Evolutionary conservation across 2,113 vertebrate genomes (phyloP).

Genomic region (Symphodus melops): DNA sequence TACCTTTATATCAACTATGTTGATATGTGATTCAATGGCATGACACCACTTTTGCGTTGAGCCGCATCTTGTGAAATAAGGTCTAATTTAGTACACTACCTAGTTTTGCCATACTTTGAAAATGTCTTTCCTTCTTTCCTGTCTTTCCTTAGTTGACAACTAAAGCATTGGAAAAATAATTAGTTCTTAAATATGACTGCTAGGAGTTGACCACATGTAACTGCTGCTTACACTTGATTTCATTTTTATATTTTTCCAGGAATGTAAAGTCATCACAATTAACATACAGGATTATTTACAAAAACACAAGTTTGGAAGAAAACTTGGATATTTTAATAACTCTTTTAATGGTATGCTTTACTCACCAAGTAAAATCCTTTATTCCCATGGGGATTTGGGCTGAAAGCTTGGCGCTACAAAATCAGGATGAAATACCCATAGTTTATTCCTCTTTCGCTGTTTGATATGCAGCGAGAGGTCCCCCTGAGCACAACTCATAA

Average conservation of each 20-base stretch:
- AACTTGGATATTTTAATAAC: neutral
- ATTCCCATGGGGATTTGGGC: constrained; percentile 17
- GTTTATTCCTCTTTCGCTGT: constrained; percentile 43
- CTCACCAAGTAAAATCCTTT: neutral
- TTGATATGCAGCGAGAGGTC: constrained; percentile 48
- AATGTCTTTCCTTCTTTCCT: no score
- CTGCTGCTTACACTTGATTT: neutral
- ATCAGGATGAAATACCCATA: constrained; percentile 48
- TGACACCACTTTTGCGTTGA: neutral
- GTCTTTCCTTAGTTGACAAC: no score
- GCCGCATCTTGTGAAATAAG: no score
- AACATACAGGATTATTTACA: no score
- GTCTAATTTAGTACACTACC: no score
- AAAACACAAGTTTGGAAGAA: no score
- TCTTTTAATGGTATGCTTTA: neutral
- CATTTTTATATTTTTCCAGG: neutral
- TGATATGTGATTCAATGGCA: neutral
- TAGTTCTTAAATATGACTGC: no score
- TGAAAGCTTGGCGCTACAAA: constrained; percentile 15
- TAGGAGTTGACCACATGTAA: no score
- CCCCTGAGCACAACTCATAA: constrained; percentile 44
- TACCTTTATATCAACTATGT: constrained; percentile 3
- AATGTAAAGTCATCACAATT: no score
- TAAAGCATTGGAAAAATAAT: no score
- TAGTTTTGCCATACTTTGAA: no score